A percentile compares a stretch with the other conserved stretches of the same genome.
phyloP scores from a whole-genome alignment of 2,113 vertebrate genomes.

The Nyctibius bracteatus region DNA sequence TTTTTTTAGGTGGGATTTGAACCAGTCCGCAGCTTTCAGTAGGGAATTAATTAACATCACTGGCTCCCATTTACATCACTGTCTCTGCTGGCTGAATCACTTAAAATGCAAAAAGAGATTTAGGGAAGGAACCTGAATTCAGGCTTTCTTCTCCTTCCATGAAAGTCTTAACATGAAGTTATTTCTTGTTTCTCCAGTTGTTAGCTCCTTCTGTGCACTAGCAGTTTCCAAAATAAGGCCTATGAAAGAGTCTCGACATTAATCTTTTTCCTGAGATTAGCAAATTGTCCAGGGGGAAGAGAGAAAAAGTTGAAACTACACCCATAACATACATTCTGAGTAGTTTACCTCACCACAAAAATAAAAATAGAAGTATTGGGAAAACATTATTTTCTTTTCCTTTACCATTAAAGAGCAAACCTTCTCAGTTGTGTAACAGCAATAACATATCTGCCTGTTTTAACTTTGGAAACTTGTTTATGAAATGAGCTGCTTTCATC shows the following conservation, averaged over 20 bases:
- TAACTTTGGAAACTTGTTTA: neutral
- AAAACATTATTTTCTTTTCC: neutral
- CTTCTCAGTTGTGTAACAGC: fast-evolving
- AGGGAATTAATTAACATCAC: neutral
- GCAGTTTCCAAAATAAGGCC: neutral
- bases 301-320: neutral
- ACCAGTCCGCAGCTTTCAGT: neutral
- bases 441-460: fast-evolving
- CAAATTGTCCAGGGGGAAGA: neutral
- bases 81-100: neutral
- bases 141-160: neutral
- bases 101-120: neutral
- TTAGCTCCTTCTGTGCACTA: neutral
- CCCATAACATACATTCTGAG: neutral
- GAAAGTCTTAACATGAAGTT: neutral
- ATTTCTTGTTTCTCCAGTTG: neutral
- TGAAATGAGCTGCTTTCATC: neutral
- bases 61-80: neutral
- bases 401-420: neutral
- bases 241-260: neutral
- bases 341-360: neutral
- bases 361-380: fast-evolving
- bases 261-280: neutral
- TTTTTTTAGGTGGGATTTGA: neutral
- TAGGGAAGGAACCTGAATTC: neutral